Evolutionary conservation across 2,888 invertebrate genomes (phyloP).

Genomic region (Netelia fuscicornis): DNA sequence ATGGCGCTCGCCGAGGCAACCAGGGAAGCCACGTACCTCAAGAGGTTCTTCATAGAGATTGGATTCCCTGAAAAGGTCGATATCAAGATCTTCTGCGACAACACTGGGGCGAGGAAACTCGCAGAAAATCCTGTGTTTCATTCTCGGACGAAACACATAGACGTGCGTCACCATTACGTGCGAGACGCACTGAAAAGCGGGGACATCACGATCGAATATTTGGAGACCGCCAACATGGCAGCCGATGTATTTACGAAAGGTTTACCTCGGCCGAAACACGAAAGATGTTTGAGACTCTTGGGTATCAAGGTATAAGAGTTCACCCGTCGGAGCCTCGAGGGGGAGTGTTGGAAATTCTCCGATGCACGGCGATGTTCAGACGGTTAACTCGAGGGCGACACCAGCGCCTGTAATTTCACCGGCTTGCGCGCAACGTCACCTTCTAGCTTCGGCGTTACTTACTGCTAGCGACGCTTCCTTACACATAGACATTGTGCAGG

Average conservation of each 20-base stretch:
- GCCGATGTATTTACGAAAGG: neutral
- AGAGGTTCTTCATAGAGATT: constrained; percentile 27
- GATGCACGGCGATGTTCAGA: too few relatives aligned
- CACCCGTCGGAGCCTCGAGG: neutral
- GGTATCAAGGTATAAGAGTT: neutral
- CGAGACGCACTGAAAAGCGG: neutral
- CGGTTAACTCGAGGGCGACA: too few relatives aligned
- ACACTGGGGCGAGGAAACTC: constrained; percentile 16
- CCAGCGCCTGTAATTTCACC: too few relatives aligned
- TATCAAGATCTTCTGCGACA: constrained; percentile 32
- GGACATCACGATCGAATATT: neutral
- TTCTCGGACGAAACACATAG: neutral
- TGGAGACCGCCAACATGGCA: neutral
- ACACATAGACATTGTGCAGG: too few relatives aligned
- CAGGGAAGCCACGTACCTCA: constrained; percentile 23
- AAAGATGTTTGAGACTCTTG: neutral
- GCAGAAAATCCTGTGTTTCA: constrained; percentile 15
- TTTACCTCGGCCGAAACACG: constrained; percentile 9
- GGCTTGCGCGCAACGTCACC: too few relatives aligned
- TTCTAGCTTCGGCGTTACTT: too few relatives aligned
- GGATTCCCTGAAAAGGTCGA: neutral
- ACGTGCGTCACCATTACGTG: neutral
- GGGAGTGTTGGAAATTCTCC: neutral
- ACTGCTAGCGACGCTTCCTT: too few relatives aligned
- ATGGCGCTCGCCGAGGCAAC: constrained; percentile 28